Evolutionary conservation across 2,113 vertebrate species (phyloP).

Genomic region (Tragelaphus strepsiceros): DNA sequence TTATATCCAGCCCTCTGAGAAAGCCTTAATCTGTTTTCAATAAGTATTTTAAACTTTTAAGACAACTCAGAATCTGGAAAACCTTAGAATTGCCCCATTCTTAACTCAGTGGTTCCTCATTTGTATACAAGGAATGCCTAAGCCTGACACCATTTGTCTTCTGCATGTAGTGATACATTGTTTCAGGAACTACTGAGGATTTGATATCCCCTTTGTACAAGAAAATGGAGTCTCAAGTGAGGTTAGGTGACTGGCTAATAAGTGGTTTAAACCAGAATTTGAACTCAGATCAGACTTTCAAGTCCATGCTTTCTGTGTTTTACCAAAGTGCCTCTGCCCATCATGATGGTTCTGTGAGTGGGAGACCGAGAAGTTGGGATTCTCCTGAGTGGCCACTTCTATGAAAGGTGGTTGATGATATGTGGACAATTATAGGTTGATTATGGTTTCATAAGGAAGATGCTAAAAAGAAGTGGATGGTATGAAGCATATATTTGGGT

Average conservation of each 20-base stretch:
- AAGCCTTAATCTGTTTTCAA: not conserved
- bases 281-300: not conserved
- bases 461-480: not conserved
- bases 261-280: not conserved
- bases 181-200: not conserved
- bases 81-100: not conserved
- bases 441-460: not conserved
- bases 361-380: not conserved
- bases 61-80: not conserved
- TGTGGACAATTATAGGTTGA: not conserved
- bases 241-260: not conserved
- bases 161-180: not conserved
- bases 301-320: not conserved
- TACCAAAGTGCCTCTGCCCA: not conserved
- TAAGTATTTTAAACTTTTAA: not conserved
- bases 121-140: not conserved
- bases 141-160: not conserved
- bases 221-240: not conserved
- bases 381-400: not conserved
- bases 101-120: not conserved
- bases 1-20: not conserved
- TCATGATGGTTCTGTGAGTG: not conserved
- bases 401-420: not conserved
- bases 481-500: not conserved
- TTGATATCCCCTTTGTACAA: not conserved